Conservation (phyloP, 2,113 vertebrate genomes). For the Ciconia boyciana region DNA sequence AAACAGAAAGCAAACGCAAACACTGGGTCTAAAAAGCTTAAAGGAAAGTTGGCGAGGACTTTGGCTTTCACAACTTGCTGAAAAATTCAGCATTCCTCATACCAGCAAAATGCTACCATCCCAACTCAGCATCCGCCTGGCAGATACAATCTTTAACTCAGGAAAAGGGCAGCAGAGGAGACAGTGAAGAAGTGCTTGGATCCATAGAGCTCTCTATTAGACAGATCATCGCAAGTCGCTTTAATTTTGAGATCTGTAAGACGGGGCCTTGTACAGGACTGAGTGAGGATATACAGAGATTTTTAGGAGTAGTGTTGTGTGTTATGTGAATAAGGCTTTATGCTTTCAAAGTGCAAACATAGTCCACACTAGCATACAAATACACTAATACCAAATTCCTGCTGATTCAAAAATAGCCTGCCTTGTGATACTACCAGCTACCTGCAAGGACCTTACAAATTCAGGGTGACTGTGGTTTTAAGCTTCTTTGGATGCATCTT, state of each 20-base stretch:
- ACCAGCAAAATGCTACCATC: not conserved
- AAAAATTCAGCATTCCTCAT: slow-evolving; percentile 31
- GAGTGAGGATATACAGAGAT: not conserved
- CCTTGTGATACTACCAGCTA: not conserved
- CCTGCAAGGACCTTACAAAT: not conserved
- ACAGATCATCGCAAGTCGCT: not conserved
- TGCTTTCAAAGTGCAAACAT: not conserved
- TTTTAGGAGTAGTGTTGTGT: not conserved
- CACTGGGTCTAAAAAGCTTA: not conserved
- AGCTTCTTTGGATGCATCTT: not conserved
- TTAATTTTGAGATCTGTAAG: not conserved
- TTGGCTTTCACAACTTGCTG: slow-evolving; percentile 8
- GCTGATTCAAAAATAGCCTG: not conserved
- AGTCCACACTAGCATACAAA: not conserved
- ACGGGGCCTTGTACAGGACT: not conserved
- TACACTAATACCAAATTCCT: not conserved
- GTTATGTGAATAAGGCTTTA: not conserved
- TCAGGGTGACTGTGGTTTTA: not conserved
- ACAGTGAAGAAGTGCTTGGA: not conserved
- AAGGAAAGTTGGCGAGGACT: not conserved
- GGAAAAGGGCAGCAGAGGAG: not conserved
- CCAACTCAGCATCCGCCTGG: not conserved
- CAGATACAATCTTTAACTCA: not conserved
- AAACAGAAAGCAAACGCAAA: slow-evolving; percentile 38
- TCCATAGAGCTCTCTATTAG: not conserved